Conservation (phyloP, 2,888 invertebrate species). For the Melolontha melolontha region DNA sequence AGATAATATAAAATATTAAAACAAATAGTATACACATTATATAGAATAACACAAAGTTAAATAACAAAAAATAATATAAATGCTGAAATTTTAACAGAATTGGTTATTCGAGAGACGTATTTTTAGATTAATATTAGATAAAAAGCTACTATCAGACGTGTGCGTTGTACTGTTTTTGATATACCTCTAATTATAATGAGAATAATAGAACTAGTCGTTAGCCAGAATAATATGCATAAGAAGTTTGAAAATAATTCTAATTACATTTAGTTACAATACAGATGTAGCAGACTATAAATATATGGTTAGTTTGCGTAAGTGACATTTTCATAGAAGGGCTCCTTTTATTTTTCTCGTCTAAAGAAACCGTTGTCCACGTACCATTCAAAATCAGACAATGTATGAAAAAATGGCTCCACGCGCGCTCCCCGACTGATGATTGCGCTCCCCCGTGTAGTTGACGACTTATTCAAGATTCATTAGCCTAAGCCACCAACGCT, state of each 20-base stretch:
- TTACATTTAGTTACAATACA: constrained; percentile 24
- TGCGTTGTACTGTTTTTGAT: not conserved
- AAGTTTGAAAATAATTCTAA: constrained; percentile 37
- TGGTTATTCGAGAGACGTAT: too few relatives aligned
- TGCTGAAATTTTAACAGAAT: too few relatives aligned
- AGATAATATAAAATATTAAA: too few relatives aligned
- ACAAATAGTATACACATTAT: too few relatives aligned
- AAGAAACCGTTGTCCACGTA: constrained; percentile 36
- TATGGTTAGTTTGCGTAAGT: constrained; percentile 20
- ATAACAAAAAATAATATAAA: too few relatives aligned
- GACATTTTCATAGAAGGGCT: constrained; percentile 8
- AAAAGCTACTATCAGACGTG: too few relatives aligned
- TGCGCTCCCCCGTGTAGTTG: constrained; percentile 33
- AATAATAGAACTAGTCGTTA: constrained; percentile 20
- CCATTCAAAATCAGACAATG: constrained; percentile 38
- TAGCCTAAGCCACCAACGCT: constrained; percentile 39
- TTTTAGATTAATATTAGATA: too few relatives aligned
- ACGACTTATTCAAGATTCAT: constrained; percentile 43
- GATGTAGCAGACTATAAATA: constrained; percentile 34
- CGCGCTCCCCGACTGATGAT: constrained; percentile 42
- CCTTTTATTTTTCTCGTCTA: constrained; percentile 28
- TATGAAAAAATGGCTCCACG: constrained; percentile 39
- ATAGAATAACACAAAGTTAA: too few relatives aligned
- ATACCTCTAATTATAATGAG: not conserved
- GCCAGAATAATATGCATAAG: constrained; percentile 2